Base-by-base conservation (phyloP, 2,797 vertebrate species). In the Thunnus albacares region DNA sequence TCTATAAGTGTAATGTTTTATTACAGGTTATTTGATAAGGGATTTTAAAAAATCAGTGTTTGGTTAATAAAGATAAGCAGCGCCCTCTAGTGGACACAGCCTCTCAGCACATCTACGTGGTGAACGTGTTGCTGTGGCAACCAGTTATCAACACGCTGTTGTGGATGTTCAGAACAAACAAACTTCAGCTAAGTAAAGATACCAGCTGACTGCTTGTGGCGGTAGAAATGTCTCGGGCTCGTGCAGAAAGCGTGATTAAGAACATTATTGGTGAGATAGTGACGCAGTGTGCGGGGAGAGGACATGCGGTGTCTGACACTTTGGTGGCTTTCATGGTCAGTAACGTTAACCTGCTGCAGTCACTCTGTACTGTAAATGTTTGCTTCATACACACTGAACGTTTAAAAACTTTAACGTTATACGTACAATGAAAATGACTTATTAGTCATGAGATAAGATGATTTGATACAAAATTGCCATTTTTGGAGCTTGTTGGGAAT, bases 311-410 rank as follows among this genome's bases (percentile, higher is more conserved):
- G 52, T 94, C 96, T 0, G 97, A 97, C 88, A 95, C 95, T 2
- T 66, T 98, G 82, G 95, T 94, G 74, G 96, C 96, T 1, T 98
- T 98, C 77, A 93, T 97, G 97, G 98, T 99, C 84, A 95, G 97
- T 81, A 56, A 67, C 15, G 5, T 2, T 18, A 17, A 51, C n/a
- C 20, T 28, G 8, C 2, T 52, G 9, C 12, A n/a, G 11, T 5
- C n/a, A 15, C 15, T 47, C 15, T 6, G 4, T 47, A 45, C 43
- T 45, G 13, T 43, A 1, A 14, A 3, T 45, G 43, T 15, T 14
- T 45, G 43, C 13, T 43, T 45, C 13, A 14, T 45, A 15, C 24
- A 24, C 24, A 24, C 24, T 24, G 24, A 24, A 24, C 24, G 24
- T 24, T 24, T 24, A 24, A 24, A 24, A 24, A 24, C 24, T 24